Conservation (phyloP, 2,888 invertebrate species). For the Lepidochrysops patricia region DNA sequence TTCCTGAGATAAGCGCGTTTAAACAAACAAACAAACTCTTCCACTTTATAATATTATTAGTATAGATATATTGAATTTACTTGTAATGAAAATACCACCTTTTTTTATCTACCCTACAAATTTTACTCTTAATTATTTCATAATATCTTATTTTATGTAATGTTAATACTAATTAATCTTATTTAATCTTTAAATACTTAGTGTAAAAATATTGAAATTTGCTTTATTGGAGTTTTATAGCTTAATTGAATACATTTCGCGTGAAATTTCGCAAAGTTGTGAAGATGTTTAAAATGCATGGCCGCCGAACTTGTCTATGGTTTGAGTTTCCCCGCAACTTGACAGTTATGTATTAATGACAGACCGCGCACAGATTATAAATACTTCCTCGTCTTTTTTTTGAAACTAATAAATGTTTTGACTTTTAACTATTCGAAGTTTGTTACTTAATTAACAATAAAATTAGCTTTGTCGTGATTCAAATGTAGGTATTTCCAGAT, state of each 20-base stretch:
- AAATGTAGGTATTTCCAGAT: neutral
- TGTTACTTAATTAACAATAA: neutral
- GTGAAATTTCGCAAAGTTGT: conserved; percentile 29
- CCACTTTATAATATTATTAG: no score
- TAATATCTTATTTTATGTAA: no score
- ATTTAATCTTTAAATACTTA: no score
- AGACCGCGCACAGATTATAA: neutral
- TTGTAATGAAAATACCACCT: no score
- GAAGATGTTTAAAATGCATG: conserved; percentile 22
- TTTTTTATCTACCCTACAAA: no score
- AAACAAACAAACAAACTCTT: no score
- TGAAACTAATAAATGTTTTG: no score
- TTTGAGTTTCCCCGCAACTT: neutral
- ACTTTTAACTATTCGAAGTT: neutral
- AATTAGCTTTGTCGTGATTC: neutral
- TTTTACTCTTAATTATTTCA: no score
- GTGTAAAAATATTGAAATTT: conserved; percentile 16
- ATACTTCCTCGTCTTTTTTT: neutral
- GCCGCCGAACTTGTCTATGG: neutral
- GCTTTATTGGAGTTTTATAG: conserved; percentile 20
- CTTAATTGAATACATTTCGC: conserved; percentile 29
- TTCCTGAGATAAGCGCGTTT: no score
- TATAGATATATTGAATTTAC: no score
- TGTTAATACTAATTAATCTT: no score
- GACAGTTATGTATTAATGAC: conserved; percentile 6